Base-by-base conservation (phyloP, 2,888 invertebrate species). In the Congeria kusceri region DNA sequence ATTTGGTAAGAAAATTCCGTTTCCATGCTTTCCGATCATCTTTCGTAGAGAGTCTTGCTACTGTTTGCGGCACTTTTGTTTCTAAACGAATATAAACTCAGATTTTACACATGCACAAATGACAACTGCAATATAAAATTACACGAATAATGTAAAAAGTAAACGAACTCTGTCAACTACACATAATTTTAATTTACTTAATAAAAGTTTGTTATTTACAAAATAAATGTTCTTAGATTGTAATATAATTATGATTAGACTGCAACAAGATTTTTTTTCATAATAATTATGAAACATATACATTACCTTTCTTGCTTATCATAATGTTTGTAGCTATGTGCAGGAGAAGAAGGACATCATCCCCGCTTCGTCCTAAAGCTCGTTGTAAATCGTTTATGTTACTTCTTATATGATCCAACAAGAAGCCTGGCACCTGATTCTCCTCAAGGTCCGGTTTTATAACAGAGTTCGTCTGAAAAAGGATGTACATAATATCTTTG, bases 271-370 rank as follows among this genome's bases (percentile, higher is more conserved):
- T n/a, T n/a, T n/a, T n/a, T n/a, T n/a, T n/a, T n/a, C n/a, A n/a
- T n/a, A n/a, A n/a, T n/a, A n/a, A n/a, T n/a, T n/a, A n/a, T n/a
- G n/a, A n/a, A n/a, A n/a, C n/a, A 9, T 13, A 39, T 39, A 9
- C 15, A 3, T 11, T 39, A 39, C 39, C 39, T 39, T 39, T 39
- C 39, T 39, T 39, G 13, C 39, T 59, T 57, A 72, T 29, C 3
- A 65, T 75, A 61, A 63, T 32, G n/a, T 66, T 39, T 4, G 61
- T 69, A 5, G 86, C 66, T 27, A 58, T 59, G 62, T 89, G 87
- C 59, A 90, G 46, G 9, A 88, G 68, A 2, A 88, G 65, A 25
- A 84, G 57, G 20, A 84, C 77, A 64, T 90, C 89, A 49, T 90
- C 89, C 11, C 59, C 28, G 63, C 86, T 86, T 44, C 74, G 75